These are phyloP conservation scores for Drosophila parthenogenetica DNA, from an alignment of 2,888 invertebrate species.

Conservation along the genomic window DNA sequence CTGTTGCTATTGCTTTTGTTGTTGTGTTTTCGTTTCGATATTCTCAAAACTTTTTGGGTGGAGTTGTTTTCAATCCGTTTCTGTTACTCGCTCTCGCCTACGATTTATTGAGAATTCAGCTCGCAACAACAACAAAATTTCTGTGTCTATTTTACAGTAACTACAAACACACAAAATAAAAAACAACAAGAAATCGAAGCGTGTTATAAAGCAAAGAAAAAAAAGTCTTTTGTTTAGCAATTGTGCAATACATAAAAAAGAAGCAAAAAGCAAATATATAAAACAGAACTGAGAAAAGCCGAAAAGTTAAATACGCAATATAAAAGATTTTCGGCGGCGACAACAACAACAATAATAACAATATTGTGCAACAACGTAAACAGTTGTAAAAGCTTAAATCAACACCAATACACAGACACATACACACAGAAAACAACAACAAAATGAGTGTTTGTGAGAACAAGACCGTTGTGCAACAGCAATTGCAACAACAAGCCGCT, in stretches of 20 bases:
- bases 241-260: slow-evolving; percentile 69
- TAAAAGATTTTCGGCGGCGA: slow-evolving; percentile 46
- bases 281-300: slow-evolving; percentile 50
- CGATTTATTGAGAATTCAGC: slow-evolving; percentile 37
- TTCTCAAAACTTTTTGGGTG: slow-evolving; percentile 68
- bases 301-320: slow-evolving; percentile 49
- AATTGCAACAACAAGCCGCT: slow-evolving; percentile 76
- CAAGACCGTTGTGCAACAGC: slow-evolving; percentile 82
- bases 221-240: slow-evolving; percentile 54
- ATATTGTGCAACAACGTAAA: slow-evolving; percentile 60
- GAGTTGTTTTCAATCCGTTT: slow-evolving; percentile 74
- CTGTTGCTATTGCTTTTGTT: slow-evolving; percentile 41
- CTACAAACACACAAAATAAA: slow-evolving; percentile 36
- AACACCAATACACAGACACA: slow-evolving; percentile 30
- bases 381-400: slow-evolving; percentile 55
- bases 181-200: slow-evolving; percentile 35
- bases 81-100: slow-evolving; percentile 47
- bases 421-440: slow-evolving; percentile 27
- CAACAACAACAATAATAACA: slow-evolving; percentile 33
- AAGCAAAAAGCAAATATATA: slow-evolving; percentile 32
- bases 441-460: slow-evolving; percentile 85
- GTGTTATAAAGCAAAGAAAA: slow-evolving; percentile 32
- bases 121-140: slow-evolving; percentile 42
- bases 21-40: slow-evolving; percentile 49
- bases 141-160: slow-evolving; percentile 57